Evolutionary conservation across 2,888 invertebrate species (phyloP).

Genomic region (Hypercompe scribonia): DNA sequence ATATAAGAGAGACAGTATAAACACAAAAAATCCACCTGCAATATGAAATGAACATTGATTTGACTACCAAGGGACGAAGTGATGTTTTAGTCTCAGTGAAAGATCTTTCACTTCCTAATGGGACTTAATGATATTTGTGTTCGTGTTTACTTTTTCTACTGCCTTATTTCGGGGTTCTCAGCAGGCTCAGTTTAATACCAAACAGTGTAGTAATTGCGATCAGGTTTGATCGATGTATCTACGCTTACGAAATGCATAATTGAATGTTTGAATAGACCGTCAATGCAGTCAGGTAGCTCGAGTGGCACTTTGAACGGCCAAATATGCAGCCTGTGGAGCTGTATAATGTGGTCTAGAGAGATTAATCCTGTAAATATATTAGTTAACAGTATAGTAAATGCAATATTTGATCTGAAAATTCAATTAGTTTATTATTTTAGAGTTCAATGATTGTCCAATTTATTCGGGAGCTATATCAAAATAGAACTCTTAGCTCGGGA

Average conservation of each 20-base stretch:
- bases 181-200: neutral
- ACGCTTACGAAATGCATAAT: slow-evolving; percentile 52
- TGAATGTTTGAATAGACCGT: slow-evolving; percentile 49
- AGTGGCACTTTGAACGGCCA: slow-evolving; percentile 43
- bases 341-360: slow-evolving; percentile 34
- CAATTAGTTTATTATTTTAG: neutral
- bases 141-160: neutral
- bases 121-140: too few species aligned
- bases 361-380: slow-evolving; percentile 1
- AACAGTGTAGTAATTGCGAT: slow-evolving; percentile 33
- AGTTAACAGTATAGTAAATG: neutral
- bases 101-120: too few species aligned
- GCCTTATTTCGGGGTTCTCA: neutral
- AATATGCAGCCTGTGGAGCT: slow-evolving; percentile 32
- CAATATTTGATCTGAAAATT: neutral
- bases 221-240: slow-evolving; percentile 43
- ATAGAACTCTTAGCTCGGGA: neutral
- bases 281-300: slow-evolving; percentile 49
- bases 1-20: too few species aligned
- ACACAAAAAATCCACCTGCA: too few species aligned
- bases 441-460: neutral
- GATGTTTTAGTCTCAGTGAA: too few species aligned
- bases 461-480: neutral
- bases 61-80: too few species aligned
- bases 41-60: too few species aligned